A percentile compares a stretch with the other conserved stretches of the same genome.
Conservation (phyloP, 2,888 invertebrate genomes). For the Tipula vernalis region DNA sequence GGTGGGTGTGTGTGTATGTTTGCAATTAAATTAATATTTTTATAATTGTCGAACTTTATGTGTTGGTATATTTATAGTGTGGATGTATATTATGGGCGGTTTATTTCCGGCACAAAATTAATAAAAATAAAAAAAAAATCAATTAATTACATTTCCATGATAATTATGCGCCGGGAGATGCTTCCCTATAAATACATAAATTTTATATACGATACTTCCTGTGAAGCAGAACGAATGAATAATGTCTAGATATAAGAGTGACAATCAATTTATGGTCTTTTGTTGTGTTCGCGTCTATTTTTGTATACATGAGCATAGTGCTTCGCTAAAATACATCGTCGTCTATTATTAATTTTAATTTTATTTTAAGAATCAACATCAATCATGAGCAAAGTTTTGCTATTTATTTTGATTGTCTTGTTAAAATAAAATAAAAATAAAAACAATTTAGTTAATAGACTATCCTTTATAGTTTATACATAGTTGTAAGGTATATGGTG, state of each 20-base stretch:
- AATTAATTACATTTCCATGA: neutral
- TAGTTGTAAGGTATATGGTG: neutral
- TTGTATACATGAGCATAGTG: neutral
- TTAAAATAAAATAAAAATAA: neutral
- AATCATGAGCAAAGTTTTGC: neutral
- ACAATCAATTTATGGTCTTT: neutral
- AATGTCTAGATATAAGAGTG: neutral
- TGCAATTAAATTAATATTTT: neutral
- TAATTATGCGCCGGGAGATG: neutral
- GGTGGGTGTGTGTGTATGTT: neutral
- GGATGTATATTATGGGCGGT: neutral
- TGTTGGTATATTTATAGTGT: neutral
- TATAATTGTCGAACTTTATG: neutral
- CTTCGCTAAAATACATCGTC: neutral
- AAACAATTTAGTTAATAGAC: neutral
- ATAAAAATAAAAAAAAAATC: neutral
- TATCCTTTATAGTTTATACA: neutral
- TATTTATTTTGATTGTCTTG: neutral
- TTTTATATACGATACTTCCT: neutral
- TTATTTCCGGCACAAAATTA: neutral
- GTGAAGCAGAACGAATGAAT: neutral
- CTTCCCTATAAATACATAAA: neutral
- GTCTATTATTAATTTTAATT: conserved; percentile 4
- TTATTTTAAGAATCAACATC: neutral
- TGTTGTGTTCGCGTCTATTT: neutral